These are phyloP conservation scores for Mesitornis unicolor DNA, from an alignment of 2,113 vertebrate genomes.

Conservation along the genomic window DNA sequence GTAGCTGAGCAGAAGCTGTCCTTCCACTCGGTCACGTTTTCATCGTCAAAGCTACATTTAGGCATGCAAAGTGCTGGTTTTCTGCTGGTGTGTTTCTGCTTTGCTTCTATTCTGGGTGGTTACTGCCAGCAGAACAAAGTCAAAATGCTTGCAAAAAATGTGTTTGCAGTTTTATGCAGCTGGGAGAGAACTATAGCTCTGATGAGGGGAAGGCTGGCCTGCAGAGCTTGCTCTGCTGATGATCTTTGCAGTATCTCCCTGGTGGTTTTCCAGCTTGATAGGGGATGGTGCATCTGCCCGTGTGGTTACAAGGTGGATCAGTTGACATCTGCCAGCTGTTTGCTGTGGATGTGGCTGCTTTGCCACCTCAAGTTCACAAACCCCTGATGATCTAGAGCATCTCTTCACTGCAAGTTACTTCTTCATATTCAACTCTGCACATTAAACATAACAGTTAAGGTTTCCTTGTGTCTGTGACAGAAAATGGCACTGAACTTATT, in stretches of 20 bases:
- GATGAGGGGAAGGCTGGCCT: background rate
- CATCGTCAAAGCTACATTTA: background rate
- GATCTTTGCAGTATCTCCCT: background rate
- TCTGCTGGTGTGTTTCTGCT: background rate
- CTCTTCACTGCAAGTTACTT: accelerated
- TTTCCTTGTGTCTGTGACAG: background rate
- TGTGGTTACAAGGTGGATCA: background rate
- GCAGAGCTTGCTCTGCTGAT: background rate
- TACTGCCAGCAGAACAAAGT: background rate
- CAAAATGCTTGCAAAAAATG: background rate
- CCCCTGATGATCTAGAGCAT: background rate
- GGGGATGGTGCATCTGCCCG: background rate
- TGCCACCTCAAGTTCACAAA: background rate
- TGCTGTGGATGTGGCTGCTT: background rate
- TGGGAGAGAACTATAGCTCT: background rate
- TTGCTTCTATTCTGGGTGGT: background rate
- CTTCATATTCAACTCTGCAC: background rate
- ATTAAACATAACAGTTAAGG: background rate
- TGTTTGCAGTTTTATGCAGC: background rate
- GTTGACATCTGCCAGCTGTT: background rate
- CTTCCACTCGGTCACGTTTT: background rate
- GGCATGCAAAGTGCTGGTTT: background rate
- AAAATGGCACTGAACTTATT: constrained; percentile 4
- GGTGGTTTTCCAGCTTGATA: background rate
- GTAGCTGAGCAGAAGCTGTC: background rate